Conservation (phyloP, 2,888 invertebrate species). For the Ganaspis brasiliensis region DNA sequence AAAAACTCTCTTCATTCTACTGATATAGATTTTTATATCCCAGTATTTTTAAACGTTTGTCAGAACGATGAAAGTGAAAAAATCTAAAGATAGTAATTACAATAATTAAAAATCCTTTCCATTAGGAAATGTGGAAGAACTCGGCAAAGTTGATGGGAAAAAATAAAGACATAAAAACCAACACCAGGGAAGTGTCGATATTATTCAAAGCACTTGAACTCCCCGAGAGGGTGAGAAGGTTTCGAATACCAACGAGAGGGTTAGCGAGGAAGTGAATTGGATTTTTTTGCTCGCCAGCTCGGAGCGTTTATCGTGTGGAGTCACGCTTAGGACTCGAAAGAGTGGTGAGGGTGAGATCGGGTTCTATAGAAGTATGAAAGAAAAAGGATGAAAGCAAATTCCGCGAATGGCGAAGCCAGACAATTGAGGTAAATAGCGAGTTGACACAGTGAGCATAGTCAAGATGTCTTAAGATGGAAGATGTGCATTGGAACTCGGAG, state of each 20-base stretch:
- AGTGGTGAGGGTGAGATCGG: background rate
- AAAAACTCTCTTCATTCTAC: background rate
- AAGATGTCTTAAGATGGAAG: constrained; percentile 57
- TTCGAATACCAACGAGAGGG: constrained; percentile 34
- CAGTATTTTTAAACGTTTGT: background rate
- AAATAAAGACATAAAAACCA: background rate
- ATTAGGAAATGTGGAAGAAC: background rate
- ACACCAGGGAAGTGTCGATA: constrained; percentile 21
- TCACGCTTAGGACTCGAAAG: constrained; percentile 22
- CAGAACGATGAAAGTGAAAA: background rate
- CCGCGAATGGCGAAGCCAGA: constrained; percentile 52
- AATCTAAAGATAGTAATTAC: background rate
- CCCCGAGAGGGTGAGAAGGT: constrained; percentile 26
- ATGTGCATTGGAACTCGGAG: constrained; percentile 49
- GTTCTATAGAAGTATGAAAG: constrained; percentile 20
- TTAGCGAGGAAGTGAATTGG: constrained; percentile 39
- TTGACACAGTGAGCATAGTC: constrained; percentile 61
- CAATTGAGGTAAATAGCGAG: constrained; percentile 65
- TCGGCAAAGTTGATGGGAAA: background rate
- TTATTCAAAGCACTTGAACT: constrained; percentile 32
- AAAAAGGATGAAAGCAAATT: constrained; percentile 42
- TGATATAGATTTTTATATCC: background rate
- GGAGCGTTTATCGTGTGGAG: constrained; percentile 31
- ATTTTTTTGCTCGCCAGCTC: constrained; percentile 29
- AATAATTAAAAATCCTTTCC: constrained; percentile 1